Base-by-base conservation (phyloP, 1,140 invertebrate species). In the Ceratosolen fusciceps region DNA sequence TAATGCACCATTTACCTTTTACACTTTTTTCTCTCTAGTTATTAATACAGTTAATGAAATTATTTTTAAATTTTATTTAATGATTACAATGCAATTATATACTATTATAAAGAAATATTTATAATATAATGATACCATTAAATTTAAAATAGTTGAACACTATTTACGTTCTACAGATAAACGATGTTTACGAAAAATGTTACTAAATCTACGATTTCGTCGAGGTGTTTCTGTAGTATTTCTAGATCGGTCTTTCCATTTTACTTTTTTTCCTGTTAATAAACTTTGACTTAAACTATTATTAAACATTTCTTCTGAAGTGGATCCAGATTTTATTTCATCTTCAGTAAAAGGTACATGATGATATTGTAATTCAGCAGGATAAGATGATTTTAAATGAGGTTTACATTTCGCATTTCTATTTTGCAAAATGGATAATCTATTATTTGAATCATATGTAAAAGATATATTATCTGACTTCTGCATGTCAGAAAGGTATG, bases 321-420 rank as follows among this genome's bases (percentile, higher is more conserved):
- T 70, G 26, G 85, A 89, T 70, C 92, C 92, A 77, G 89, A 87
- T 92, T 95, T 96, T 43, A 96, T 93, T 83, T 95, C 94, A 58
- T 96, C 94, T 83, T 96, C 95, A 65, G 91, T 93, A 52, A 92
- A 87, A 29, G 88, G 83, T 58, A 81, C 71, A 26, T 91, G 89
- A 81, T 91, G 90, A 83, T 93, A 94, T 88, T 96, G 94, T n/a
- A 92, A 95, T 91, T 97, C 97, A 1, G 94, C 95, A 0, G 96
- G 95, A 90, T 98, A 98, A 0, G 96, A 94, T 80, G 95, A 96
- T 89, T 95, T 96, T 71, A 98, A 89, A 87, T 98, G 97, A 8
- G 96, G 96, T 26, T 94, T 95, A 81, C 95, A 95, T 70, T 98
- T 89, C 0, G 96, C 96, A 89, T 98, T 98, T 37, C 97, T 91